Base-by-base conservation (phyloP, 2,888 invertebrate genomes). In the Orchesellides sinensis region DNA sequence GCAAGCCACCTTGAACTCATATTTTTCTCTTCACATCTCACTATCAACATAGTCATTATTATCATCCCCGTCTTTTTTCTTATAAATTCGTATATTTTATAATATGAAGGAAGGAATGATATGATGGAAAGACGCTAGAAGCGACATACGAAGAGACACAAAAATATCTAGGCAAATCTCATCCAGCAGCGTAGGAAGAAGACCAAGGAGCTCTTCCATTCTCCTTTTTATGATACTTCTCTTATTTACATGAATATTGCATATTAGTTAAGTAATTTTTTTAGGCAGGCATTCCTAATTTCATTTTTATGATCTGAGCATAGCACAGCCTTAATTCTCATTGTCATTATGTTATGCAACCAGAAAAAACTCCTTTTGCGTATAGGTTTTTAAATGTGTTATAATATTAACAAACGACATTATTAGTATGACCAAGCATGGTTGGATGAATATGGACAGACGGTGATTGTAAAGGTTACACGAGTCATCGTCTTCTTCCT, bases 1-100 rank as follows among this genome's bases (percentile, higher is more conserved):
- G 21, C 65, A 65, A 75, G 74, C 74, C 74, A 75, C 74, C 74
- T 75, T 75, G 74, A 75, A 75, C 74, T 75, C 65, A 54, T 75
- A 75, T 75, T 75, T 75, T 73, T 75, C 73, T 63, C 49, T 21
- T 59, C 59, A 21, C 40, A 40, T 40, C 40, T 40, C n/a, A 10
- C n/a, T 8, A 2, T 32, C 32, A 14, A 2, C 40, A n/a, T 40
- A 14, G 40, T 40, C 56, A 56, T 27, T 17, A 61, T 61, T 14
- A 63, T 63, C 29, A 63, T 63, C 8, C 14, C 35, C 6, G 21
- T 17, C 14, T 63, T 63, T 29, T 63, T 21, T 25, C 27, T 63
- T 63, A 17, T 63, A n/a, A 12, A n/a, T 63, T n/a, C n/a, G n/a
- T n/a, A n/a, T n/a, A n/a, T n/a, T n/a, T n/a, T n/a, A n/a, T n/a